These are phyloP conservation scores for Trichopoda pennipes DNA, from an alignment of 2,888 invertebrate species.

Conservation along the genomic window DNA sequence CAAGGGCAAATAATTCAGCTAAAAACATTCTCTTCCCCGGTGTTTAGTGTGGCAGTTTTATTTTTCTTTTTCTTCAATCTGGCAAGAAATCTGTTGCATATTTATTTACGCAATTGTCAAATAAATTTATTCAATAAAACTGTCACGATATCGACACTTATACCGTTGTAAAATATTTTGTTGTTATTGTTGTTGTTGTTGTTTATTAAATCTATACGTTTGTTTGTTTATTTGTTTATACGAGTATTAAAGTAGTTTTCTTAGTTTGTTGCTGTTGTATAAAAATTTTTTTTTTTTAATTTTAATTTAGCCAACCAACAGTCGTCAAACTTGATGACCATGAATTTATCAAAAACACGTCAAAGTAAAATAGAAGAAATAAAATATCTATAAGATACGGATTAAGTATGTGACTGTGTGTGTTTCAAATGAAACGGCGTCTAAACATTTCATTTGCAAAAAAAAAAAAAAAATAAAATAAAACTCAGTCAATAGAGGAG, in stretches of 20 bases:
- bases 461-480: slow-evolving; percentile 12
- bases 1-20: too few species aligned
- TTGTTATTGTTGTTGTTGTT: slow-evolving; percentile 21
- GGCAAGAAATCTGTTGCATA: background rate
- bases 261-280: slow-evolving; percentile 22
- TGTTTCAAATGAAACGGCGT: slow-evolving; percentile 50
- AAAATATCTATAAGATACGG: slow-evolving; percentile 38
- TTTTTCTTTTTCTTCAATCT: background rate
- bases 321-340: slow-evolving; percentile 70
- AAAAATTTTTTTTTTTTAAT: slow-evolving; percentile 13
- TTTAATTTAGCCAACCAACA: slow-evolving; percentile 58
- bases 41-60: background rate
- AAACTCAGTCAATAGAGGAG: slow-evolving; percentile 52
- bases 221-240: slow-evolving; percentile 33
- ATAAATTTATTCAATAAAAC: slow-evolving; percentile 70
- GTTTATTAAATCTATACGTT: background rate
- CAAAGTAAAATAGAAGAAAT: slow-evolving; percentile 23
- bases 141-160: slow-evolving; percentile 69
- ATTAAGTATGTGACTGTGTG: slow-evolving; percentile 33
- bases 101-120: slow-evolving; percentile 58
- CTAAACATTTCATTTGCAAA: slow-evolving; percentile 45
- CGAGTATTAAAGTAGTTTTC: slow-evolving; percentile 29
- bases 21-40: background rate
- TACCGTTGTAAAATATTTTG: slow-evolving; percentile 46
- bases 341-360: slow-evolving; percentile 68